Evolutionary conservation across 2,113 vertebrate species (phyloP), one percentile per base, ranked within the genome.

Genomic region (Pampusana beccarii): DNA sequence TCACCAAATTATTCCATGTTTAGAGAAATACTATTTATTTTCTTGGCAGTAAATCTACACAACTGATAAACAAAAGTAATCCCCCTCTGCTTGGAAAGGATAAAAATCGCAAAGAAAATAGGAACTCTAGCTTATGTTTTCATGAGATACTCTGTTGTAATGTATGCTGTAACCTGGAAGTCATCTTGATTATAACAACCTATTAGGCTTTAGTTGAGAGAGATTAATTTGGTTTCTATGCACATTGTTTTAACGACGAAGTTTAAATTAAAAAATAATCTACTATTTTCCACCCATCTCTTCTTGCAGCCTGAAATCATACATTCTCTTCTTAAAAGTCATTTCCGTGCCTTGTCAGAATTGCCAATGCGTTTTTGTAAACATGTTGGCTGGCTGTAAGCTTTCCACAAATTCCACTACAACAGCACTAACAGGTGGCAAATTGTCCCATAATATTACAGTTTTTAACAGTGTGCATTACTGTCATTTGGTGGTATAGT

Each of bases 311-410:
- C 34, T 86, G 54, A 65, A 69, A 28, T 53, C 11, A 25, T 15
- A 80, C 6, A 12, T 75, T 83, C 26, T 75, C 8, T 73, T 80
- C 19, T 21, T 83, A 21, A 60, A 91, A 51, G 26, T 42, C 0
- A 16, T 75, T 92, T 83, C 11, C 58, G 15, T 78, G 26, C 48
- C 28, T 6, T 72, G 16, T 66, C 19, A 80, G 44, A 86, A 46
- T 51, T 82, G 6, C 31, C 31, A 18, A 0, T 48, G 31, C 69
- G 10, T 57, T 53, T 86, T 67, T 80, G 11, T 69, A 70, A 71
- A 48, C 3, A 5, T 0, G 0, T 51, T 46, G 44, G 29, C 64
- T 17, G 42, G 7, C 48, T 86, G 57, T 79, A 51, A 64, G 31
- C 33, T 93, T 88, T 83, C 34, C 31, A 58, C 11, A n/a, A 33